Evolutionary conservation across 2,888 invertebrate species (phyloP).

Genomic region (Thalpophila matura): DNA sequence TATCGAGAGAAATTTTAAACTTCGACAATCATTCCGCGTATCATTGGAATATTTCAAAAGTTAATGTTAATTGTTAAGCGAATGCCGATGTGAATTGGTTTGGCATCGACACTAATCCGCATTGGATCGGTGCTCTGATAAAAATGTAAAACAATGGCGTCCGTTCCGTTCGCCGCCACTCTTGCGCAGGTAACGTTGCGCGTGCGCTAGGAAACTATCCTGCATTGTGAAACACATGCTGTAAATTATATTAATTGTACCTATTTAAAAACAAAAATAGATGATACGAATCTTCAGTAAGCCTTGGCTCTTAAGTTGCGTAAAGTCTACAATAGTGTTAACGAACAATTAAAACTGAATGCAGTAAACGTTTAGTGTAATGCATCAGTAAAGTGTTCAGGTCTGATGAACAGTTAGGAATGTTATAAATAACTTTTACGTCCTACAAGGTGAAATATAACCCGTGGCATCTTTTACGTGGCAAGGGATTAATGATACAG

Average conservation of each 20-base stretch:
- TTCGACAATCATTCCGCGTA: slow-evolving; percentile 31
- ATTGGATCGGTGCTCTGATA: slow-evolving; percentile 78
- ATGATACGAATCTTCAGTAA: slow-evolving; percentile 57
- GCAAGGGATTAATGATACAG: slow-evolving; percentile 25
- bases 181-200: slow-evolving; percentile 68
- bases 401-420: slow-evolving; percentile 54
- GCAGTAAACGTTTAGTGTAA: slow-evolving; percentile 52
- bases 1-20: slow-evolving; percentile 42
- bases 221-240: slow-evolving; percentile 70
- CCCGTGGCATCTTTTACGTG: slow-evolving; percentile 21
- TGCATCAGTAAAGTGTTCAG: slow-evolving; percentile 40
- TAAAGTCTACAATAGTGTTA: slow-evolving; percentile 50
- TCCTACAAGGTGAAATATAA: slow-evolving; percentile 51
- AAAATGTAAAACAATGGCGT: slow-evolving; percentile 76
- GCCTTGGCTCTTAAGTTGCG: slow-evolving; percentile 61
- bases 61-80: slow-evolving; percentile 58
- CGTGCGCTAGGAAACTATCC: slow-evolving; percentile 67
- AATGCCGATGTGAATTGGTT: slow-evolving; percentile 66
- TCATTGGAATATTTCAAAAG: slow-evolving; percentile 47
- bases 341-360: slow-evolving; percentile 53
- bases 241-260: slow-evolving; percentile 70
- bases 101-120: slow-evolving; percentile 81
- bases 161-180: slow-evolving; percentile 72
- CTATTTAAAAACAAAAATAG: slow-evolving; percentile 63
- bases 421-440: slow-evolving; percentile 42